Evolutionary conservation across 1,140 invertebrate species (phyloP), one percentile per base, ranked within the genome.

Genomic region (Oryzaephilus surinamensis): DNA sequence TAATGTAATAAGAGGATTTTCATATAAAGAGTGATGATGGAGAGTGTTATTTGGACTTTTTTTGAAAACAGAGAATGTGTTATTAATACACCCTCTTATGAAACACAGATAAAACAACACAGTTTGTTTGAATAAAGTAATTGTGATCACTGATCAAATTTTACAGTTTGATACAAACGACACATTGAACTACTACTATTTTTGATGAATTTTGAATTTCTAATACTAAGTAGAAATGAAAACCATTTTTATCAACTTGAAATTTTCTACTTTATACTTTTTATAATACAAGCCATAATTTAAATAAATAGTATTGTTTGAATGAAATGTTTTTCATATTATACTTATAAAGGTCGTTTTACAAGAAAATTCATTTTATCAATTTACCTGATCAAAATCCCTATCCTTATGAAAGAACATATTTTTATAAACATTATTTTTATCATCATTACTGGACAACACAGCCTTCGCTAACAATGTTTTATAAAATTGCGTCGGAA

Each of bases 401-500:
- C 60, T 37, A 21, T 56, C 55, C 35, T 60, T 60, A 12, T 47
- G 44, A 34, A 62, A 62, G 28, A 62, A 48, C 60, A 62, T 62
- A 41, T 62, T 62, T 41, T 62, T 62, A 28, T 62, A 62, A 11
- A 62, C 52, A 30, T 54, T 59, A 23, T 34, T 52, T 35, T 61
- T 60, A 42, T 61, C 58, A 42, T 61, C 58, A 29, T 49, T 54
- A 27, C 46, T 52, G 4, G 52, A 52, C 6, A 77, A 60, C 3
- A 76, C 73, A 6, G 75, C 74, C 54, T 72, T 83, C 13, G 79
- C 80, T 44, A 84, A 61, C 29, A 84, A 67, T 52, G 73, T 84
- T 57, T 84, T 84, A 55, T 85, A 84, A 42, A 84, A 65, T 50
- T 85, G 79, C 37, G 79, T 75, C 5, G 79, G 79, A 41, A 84